Conservation (phyloP, 1,140 invertebrate species). For the Pachypeltis micranthus region DNA sequence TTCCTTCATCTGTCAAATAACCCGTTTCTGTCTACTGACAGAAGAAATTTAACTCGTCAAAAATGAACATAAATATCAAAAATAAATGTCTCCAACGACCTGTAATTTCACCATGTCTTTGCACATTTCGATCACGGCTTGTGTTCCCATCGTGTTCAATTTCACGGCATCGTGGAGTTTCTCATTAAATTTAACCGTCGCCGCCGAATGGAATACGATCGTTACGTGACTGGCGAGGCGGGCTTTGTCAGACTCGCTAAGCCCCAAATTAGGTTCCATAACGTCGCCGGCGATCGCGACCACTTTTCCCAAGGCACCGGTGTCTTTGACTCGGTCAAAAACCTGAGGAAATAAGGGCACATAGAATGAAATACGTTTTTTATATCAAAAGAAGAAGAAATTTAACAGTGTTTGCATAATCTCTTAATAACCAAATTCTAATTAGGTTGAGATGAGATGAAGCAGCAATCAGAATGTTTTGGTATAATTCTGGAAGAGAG, state of each 20-base stretch:
- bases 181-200: conserved; percentile 42
- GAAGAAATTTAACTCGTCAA: background rate
- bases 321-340: conserved; percentile 36
- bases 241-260: conserved; percentile 30
- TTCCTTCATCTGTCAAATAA: too few relatives aligned
- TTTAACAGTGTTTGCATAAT: too few relatives aligned
- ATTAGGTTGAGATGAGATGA: too few relatives aligned
- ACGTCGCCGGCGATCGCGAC: conserved; percentile 47
- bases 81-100: conserved; percentile 27
- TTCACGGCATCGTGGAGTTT: conserved; percentile 29
- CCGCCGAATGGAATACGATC: conserved; percentile 57
- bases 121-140: conserved; percentile 31
- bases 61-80: too few relatives aligned
- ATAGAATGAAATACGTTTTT: too few relatives aligned
- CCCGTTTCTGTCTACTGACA: background rate
- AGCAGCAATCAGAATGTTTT: too few relatives aligned
- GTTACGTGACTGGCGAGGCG: conserved; percentile 49
- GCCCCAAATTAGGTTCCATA: conserved; percentile 39
- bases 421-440: too few relatives aligned
- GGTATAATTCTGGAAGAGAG: too few relatives aligned
- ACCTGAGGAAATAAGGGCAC: conserved; percentile 30
- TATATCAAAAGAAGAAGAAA: too few relatives aligned
- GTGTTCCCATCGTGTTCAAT: conserved; percentile 33
- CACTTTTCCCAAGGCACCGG: conserved; percentile 39
- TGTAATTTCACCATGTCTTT: conserved; percentile 36